Percentiles rank a stretch among this genome's conserved stretches.
Evolutionary conservation across 2,888 invertebrate species (phyloP).

Genomic region (Andricus curvator): DNA sequence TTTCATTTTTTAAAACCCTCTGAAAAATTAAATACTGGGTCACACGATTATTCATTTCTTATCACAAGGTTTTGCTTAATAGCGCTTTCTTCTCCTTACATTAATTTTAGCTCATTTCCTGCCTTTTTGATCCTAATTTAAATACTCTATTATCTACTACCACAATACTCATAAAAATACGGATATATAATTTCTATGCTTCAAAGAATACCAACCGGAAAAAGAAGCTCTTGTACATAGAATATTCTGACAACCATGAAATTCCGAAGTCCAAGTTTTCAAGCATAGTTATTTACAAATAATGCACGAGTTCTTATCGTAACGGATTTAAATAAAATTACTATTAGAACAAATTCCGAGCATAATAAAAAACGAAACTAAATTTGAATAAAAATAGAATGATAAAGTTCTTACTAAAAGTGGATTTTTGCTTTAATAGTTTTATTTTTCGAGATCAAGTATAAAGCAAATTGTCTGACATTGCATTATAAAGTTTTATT

Average conservation of each 20-base stretch:
- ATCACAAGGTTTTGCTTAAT: too few species aligned
- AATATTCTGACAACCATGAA: conserved; percentile 25
- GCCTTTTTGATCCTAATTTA: background rate
- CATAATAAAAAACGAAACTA: background rate
- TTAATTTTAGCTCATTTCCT: background rate
- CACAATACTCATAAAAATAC: background rate
- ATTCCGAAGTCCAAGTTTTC: conserved; percentile 13
- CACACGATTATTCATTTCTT: too few species aligned
- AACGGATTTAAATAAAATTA: conserved; percentile 31
- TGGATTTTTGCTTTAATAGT: too few species aligned
- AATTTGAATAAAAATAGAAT: background rate
- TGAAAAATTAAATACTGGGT: too few species aligned
- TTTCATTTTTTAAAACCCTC: too few species aligned
- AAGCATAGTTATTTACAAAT: conserved; percentile 18
- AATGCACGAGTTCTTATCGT: background rate
- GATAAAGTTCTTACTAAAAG: background rate
- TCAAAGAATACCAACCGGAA: conserved; percentile 35
- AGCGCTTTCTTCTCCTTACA: background rate
- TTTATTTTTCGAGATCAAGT: too few species aligned
- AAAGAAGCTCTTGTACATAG: background rate
- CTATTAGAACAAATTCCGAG: background rate
- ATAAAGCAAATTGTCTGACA: too few species aligned
- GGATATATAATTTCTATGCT: background rate
- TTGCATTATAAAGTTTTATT: too few species aligned
- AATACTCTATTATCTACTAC: background rate